Percentiles rank a stretch among this genome's conserved stretches.
These are phyloP conservation scores for Anoncus sp. DNA, from an alignment of 2,888 invertebrate species.

Conservation along the genomic window DNA sequence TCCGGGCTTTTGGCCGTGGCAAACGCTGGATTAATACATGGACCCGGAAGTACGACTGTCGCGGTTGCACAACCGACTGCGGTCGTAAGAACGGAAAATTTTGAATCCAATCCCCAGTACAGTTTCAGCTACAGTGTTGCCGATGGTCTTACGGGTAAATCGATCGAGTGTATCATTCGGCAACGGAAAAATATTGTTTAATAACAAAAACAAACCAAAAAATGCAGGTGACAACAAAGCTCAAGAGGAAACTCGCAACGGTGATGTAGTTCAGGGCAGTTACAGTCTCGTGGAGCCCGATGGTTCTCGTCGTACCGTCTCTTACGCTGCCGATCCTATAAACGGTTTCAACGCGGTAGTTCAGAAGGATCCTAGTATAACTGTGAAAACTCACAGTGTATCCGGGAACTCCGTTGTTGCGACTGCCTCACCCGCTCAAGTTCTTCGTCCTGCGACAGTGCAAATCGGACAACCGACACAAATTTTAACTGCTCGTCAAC, in stretches of 20 bases:
- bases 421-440: constrained; percentile 50
- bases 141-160: constrained; percentile 77
- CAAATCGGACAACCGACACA: constrained; percentile 57
- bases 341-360: constrained; percentile 80
- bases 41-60: constrained; percentile 71
- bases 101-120: constrained; percentile 78
- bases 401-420: constrained; percentile 52
- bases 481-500: constrained; percentile 64
- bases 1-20: constrained; percentile 72
- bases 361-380: constrained; percentile 75
- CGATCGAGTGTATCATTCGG: background rate
- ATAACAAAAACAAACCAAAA: background rate
- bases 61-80: constrained; percentile 74
- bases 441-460: constrained; percentile 55
- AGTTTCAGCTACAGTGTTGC: constrained; percentile 80
- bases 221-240: constrained; percentile 79
- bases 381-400: constrained; percentile 66
- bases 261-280: constrained; percentile 79
- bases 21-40: constrained; percentile 73
- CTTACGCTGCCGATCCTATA: constrained; percentile 79
- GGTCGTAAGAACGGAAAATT: constrained; percentile 71
- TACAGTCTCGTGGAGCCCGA: constrained; percentile 80
- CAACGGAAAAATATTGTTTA: background rate
- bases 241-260: constrained; percentile 79
- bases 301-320: constrained; percentile 77